Evolutionary conservation across 1,140 invertebrate genomes (phyloP), one percentile per base, ranked within the genome.

Genomic region (Drosophila leontia): DNA sequence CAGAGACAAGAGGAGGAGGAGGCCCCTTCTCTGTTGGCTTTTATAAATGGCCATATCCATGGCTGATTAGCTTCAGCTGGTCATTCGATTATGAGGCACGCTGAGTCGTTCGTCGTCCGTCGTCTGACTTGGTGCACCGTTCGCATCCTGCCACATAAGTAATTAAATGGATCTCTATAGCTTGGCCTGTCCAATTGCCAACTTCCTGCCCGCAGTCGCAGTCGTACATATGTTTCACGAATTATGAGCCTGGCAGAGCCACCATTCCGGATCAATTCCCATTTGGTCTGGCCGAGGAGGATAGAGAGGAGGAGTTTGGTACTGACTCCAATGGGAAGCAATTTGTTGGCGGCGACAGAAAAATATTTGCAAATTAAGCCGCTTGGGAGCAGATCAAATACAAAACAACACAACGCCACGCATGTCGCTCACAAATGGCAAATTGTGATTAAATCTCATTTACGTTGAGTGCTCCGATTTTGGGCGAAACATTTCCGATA

Each of bases 321-420:
- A 17, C 19, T n/a, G n/a, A 34, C 37, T 44, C 17, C 67, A 60
- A 37, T 42, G 56, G 68, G 68, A 55, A 74, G 50, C 74, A 69
- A 61, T 77, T 78, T 59, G 77, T 75, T 75, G 58, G 58, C 42
- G 57, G 74, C 60, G 77, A 65, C 80, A 90, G 23, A 81, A 84
- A 74, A 74, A 78, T 84, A 90, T 90, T 84, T 84, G 78, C 84
- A 90, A 88, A 88, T 90, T 84, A 88, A 81, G 65, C 72, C 84
- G 55, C 84, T 75, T 64, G 85, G 80, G 84, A 88, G 41, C 37
- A 23, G 47, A 64, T 39, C 59, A 69, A 64, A 39, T 48, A 39
- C 48, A 42, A 19, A 32, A 32, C 23, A 61, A 34, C 58, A 39
- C 61, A 26, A 37, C n/a, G 37, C 32, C 23, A 42, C 39, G 42